Base-by-base conservation (phyloP, 2,888 invertebrate species). In the Nemotelus nigrinus region DNA sequence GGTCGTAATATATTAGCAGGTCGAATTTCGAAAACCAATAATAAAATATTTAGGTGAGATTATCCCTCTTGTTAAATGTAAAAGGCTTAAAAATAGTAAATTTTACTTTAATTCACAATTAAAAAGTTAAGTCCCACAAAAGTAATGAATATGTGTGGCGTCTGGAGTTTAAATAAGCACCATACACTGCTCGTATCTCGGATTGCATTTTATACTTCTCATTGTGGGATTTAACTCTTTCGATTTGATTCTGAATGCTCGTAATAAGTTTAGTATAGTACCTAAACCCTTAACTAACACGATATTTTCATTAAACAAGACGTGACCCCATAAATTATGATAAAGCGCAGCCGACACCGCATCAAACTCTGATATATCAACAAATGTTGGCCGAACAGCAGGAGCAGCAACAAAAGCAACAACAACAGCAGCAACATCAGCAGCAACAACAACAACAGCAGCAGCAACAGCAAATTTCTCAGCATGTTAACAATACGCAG, bases 291-390 rank as follows among this genome's bases (percentile, higher is more conserved):
- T 2, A 53, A 53, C 25, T 25, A 25, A 25, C 25, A 25, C 25
- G 25, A 25, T 25, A 25, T 25, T 25, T 25, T 25, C 25, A 25
- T 25, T 25, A 25, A 25, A 25, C 25, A 25, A 25, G 25, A 25
- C 25, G 25, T 25, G 25, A 25, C 25, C 25, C 25, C 25, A 87
- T 87, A 78, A 88, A 88, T 78, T 87, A 87, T 77, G 88, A 87
- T 80, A 88, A 87, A 82, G 86, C 86, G 25, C 86, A 86, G 81
- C 87, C 88, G 41, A 87, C 87, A n/a, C 65, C 85, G 78, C 87
- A 88, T 78, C 87, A 87, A 83, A 88, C 88, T 2, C 85, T 82
- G n/a, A 83, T 88, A n/a, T 88, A 87, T 81, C 87, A 87, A 78
- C 87, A 87, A 82, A 85, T 87, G 84, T 78, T 88, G 74, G 86